phyloP scores from a whole-genome alignment of 2,113 vertebrate genomes.

The Plotosus lineatus region DNA sequence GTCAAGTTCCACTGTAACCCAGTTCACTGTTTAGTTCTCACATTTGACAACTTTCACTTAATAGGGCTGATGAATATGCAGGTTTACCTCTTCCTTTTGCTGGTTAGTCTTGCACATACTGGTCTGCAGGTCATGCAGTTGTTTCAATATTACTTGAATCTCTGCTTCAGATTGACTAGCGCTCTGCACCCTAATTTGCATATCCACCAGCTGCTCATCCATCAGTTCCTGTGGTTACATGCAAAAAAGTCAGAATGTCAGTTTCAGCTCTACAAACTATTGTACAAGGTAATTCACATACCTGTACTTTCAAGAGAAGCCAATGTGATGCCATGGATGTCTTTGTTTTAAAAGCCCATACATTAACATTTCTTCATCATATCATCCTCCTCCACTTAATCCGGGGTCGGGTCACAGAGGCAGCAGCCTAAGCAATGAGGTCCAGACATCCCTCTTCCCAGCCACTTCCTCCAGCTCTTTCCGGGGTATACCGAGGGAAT shows the following conservation, averaged over 20 bases:
- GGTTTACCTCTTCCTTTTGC: slow-evolving; percentile 66
- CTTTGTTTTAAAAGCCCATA: neutral
- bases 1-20: neutral
- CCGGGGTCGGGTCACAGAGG: no score
- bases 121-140: slow-evolving; percentile 73
- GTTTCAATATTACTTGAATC: slow-evolving; percentile 61
- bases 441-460: no score
- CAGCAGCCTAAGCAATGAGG: no score
- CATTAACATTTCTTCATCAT: neutral
- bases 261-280: neutral
- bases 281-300: neutral
- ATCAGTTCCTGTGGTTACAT: slow-evolving; percentile 59
- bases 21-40: no score
- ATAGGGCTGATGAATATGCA: neutral
- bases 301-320: neutral
- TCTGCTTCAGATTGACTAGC: slow-evolving; percentile 60
- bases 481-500: no score
- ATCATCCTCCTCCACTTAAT: no score
- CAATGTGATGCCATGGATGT: neutral
- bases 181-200: slow-evolving; percentile 69
- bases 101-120: slow-evolving; percentile 68
- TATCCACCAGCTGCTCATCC: slow-evolving; percentile 66
- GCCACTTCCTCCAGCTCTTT: no score
- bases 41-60: no score
- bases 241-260: neutral